These are phyloP conservation scores for Aphis gossypii DNA, from an alignment of 1,140 invertebrate species.

Conservation along the genomic window DNA sequence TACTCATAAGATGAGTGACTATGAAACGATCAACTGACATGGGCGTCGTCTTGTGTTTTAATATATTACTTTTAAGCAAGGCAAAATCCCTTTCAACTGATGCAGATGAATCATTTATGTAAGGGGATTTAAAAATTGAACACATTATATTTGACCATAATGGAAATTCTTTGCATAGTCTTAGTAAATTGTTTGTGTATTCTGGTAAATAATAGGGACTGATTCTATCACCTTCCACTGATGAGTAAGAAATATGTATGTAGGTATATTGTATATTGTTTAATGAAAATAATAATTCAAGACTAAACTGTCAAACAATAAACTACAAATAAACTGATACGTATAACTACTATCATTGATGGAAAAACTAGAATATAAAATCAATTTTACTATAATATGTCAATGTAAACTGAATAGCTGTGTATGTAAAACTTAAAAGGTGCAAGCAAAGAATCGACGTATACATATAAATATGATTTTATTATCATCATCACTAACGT, in stretches of 20 bases:
- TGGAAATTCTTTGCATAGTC: constrained; percentile 16
- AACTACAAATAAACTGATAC: too few species aligned
- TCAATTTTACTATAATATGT: too few species aligned
- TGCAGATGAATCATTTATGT: background rate
- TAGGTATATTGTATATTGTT: too few species aligned
- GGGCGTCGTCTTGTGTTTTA: background rate
- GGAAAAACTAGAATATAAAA: too few species aligned
- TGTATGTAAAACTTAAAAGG: too few species aligned
- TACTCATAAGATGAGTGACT: background rate
- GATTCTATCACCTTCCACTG: background rate
- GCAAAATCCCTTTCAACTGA: constrained; percentile 16
- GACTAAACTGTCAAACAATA: too few species aligned
- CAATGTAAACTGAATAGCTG: too few species aligned
- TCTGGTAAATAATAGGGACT: constrained; percentile 14
- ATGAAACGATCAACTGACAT: background rate
- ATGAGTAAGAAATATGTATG: background rate
- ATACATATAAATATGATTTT: too few species aligned
- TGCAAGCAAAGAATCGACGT: too few species aligned
- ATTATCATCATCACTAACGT: too few species aligned
- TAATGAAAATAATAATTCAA: too few species aligned
- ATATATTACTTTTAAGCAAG: background rate
- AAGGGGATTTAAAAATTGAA: background rate
- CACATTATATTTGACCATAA: constrained; percentile 24
- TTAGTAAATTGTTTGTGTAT: background rate
- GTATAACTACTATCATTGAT: too few species aligned